Conservation (phyloP, 2,113 vertebrate genomes). For the Cranoglanis bouderius region DNA sequence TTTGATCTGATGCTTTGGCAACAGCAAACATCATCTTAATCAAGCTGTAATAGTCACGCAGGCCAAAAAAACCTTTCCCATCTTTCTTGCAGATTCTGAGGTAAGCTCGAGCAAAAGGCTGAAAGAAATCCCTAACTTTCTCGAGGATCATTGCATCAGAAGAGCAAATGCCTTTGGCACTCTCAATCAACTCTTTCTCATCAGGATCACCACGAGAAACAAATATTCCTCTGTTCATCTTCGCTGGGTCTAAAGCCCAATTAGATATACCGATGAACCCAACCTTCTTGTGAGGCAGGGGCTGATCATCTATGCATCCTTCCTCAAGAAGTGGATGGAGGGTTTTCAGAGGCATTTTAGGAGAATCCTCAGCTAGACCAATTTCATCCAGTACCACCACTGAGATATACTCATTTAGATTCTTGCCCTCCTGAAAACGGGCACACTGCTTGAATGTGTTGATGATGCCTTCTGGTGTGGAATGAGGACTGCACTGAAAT, state of each 20-base stretch:
- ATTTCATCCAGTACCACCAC: constrained; percentile 97
- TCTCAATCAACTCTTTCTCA: constrained; percentile 82
- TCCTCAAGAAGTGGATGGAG: constrained; percentile 94
- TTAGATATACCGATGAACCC: constrained; percentile 97
- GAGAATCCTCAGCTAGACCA: constrained; percentile 93
- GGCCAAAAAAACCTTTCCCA: constrained; percentile 90
- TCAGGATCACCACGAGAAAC: constrained; percentile 89
- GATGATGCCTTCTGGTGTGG: constrained; percentile 94
- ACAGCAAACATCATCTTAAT: constrained; percentile 92
- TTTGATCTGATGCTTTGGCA: constrained; percentile 67
- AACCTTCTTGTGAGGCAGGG: constrained; percentile 89
- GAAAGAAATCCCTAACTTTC: constrained; percentile 79
- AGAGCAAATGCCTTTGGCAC: constrained; percentile 87
- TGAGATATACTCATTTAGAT: constrained; percentile 86
- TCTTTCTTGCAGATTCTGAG: constrained; percentile 75
- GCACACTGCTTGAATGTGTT: constrained; percentile 93
- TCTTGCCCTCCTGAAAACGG: constrained; percentile 94
- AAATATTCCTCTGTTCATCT: constrained; percentile 97
- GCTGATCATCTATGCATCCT: constrained; percentile 91
- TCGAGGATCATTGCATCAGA: constrained; percentile 78
- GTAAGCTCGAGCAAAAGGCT: constrained; percentile 83
- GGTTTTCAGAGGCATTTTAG: constrained; percentile 94
- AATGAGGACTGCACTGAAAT: constrained; percentile 97
- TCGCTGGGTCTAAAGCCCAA: constrained; percentile 97
- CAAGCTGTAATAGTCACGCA: constrained; percentile 96